Evolutionary conservation across 2,113 vertebrate genomes (phyloP).

Genomic region (Mionectes macconnelli): DNA sequence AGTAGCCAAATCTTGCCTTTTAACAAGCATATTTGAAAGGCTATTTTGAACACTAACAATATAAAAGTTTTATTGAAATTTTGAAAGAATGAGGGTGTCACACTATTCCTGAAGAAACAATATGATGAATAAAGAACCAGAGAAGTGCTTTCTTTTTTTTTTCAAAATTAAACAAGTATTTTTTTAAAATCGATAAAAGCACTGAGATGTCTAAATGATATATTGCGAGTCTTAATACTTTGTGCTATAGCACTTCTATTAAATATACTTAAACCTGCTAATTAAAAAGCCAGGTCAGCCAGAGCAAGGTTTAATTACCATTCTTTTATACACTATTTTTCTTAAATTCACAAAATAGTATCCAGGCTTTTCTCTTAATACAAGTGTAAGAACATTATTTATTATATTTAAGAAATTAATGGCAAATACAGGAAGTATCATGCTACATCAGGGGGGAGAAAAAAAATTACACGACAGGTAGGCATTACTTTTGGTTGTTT

Average conservation of each 20-base stretch:
- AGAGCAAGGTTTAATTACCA: constrained; percentile 5
- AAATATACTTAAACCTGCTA: not conserved
- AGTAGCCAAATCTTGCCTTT: not conserved
- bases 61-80: not conserved
- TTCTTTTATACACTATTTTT: not conserved
- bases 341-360: not conserved
- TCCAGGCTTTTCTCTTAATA: not conserved
- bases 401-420: not conserved
- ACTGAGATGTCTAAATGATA: not conserved
- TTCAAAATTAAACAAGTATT: not conserved
- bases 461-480: not conserved
- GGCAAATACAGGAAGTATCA: not conserved
- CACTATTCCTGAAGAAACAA: not conserved
- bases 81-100: not conserved
- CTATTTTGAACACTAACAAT: not conserved
- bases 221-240: not conserved
- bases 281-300: constrained; percentile 1
- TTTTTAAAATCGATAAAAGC: not conserved
- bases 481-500: rapidly evolving
- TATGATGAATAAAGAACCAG: not conserved
- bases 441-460: not conserved
- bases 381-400: not conserved
- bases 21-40: not conserved
- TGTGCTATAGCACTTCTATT: not conserved
- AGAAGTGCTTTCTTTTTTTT: not conserved